Evolutionary conservation across 2,888 invertebrate species (phyloP).

Genomic region (Abrostola triplasia): DNA sequence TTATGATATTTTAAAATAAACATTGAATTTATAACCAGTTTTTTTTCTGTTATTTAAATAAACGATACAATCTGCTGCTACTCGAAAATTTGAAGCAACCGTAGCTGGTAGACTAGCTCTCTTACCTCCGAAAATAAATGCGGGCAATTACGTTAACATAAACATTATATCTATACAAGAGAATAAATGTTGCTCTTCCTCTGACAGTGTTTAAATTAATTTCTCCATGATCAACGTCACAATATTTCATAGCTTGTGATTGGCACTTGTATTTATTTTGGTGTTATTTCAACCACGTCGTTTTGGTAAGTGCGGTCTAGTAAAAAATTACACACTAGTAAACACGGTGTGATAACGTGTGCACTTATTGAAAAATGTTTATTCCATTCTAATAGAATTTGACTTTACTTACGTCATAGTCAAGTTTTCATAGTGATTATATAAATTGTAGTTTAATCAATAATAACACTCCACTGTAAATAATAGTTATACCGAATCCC

Average conservation of each 20-base stretch:
- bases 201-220: conserved; percentile 52
- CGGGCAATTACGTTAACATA: conserved; percentile 51
- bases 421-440: not conserved
- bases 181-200: conserved; percentile 36
- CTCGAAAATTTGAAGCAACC: conserved; percentile 13
- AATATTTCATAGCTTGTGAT: conserved; percentile 47
- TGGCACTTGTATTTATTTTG: conserved; percentile 48
- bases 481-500: no score
- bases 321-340: not conserved
- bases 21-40: conserved; percentile 13
- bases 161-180: conserved; percentile 46
- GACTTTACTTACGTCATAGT: not conserved
- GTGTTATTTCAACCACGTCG: conserved; percentile 32
- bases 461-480: no score
- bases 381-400: not conserved
- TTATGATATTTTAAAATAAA: conserved; percentile 40
- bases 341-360: not conserved
- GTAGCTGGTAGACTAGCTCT: conserved; percentile 21
- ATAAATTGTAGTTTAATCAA: not conserved
- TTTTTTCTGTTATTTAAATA: conserved; percentile 20
- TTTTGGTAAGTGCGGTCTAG: conserved; percentile 12
- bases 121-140: conserved; percentile 51
- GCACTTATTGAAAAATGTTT: not conserved
- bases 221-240: conserved; percentile 23
- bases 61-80: conserved; percentile 23